These are phyloP conservation scores for Lipophrys pholis DNA, from an alignment of 2,113 vertebrate species.

Conservation along the genomic window DNA sequence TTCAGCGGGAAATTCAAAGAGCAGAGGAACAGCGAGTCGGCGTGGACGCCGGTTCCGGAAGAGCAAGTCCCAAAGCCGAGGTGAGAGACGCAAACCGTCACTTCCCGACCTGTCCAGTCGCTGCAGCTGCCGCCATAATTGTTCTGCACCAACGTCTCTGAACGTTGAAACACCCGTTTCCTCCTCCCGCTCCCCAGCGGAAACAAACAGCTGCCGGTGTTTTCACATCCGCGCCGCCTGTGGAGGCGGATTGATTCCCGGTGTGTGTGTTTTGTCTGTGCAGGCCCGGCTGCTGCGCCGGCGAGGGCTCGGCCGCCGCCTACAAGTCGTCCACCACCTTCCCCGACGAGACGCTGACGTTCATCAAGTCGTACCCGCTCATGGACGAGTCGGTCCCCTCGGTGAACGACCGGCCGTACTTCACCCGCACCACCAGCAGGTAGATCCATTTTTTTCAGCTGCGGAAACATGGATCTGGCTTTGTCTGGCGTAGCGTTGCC, in stretches of 20 bases:
- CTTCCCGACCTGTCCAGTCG: conserved; percentile 18
- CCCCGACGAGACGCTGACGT: conserved; percentile 91
- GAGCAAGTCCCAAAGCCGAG: conserved; percentile 93
- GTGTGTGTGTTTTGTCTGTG: accelerated
- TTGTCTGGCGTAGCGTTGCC: too few species aligned
- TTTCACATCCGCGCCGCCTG: conserved; percentile 36
- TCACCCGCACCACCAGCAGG: conserved; percentile 91
- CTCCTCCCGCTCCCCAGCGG: conserved; percentile 23
- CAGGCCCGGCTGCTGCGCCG: conserved; percentile 93
- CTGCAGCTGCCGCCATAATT: conserved; percentile 54
- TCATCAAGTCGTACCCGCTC: conserved; percentile 95
- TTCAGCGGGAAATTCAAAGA: conserved; percentile 94
- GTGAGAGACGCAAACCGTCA: conserved; percentile 73
- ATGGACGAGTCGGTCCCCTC: conserved; percentile 90
- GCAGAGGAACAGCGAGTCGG: conserved; percentile 87
- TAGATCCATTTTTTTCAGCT: conserved; percentile 30
- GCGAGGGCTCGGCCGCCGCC: conserved; percentile 82
- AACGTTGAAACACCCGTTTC: conserved; percentile 46
- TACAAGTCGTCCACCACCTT: conserved; percentile 89
- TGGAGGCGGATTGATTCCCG: conserved; percentile 6
- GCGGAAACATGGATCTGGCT: too few species aligned
- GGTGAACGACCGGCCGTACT: conserved; percentile 87
- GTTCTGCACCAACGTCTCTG: conserved; percentile 35
- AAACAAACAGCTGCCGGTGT: conserved; percentile 56
- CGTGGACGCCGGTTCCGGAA: conserved; percentile 91